Evolutionary conservation across 2,113 vertebrate species (phyloP).

Genomic region (Passer montanus): DNA sequence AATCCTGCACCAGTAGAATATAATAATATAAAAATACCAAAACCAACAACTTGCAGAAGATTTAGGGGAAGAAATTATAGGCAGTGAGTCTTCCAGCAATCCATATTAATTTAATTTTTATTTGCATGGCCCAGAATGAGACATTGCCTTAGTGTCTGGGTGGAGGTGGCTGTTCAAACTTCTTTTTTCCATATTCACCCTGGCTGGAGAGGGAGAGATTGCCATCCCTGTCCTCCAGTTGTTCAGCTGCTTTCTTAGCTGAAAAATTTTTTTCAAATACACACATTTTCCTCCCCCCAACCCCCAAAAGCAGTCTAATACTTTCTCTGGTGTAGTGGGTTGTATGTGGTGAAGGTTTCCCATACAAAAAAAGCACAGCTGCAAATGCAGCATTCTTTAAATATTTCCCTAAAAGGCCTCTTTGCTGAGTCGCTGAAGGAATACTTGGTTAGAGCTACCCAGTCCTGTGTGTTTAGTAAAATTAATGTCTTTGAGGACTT

Average conservation of each 20-base stretch:
- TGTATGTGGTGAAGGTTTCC: not conserved
- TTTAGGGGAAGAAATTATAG: not conserved
- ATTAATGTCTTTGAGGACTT: not conserved
- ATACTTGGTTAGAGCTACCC: not conserved
- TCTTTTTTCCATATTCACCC: not conserved
- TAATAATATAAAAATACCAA: not conserved
- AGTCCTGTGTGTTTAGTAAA: not conserved
- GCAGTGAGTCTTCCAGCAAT: not conserved
- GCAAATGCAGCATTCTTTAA: not conserved
- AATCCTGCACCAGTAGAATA: not conserved
- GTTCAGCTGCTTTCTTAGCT: not conserved
- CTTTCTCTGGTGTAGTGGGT: not conserved
- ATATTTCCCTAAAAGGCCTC: not conserved
- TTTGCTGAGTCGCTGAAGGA: not conserved
- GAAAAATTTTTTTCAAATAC: not conserved
- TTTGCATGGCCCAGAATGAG: not conserved
- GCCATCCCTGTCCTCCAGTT: not conserved
- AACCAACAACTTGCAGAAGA: not conserved
- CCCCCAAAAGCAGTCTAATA: not conserved
- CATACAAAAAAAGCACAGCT: not conserved
- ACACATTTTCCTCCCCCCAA: fast-evolving
- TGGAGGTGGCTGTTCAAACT: not conserved
- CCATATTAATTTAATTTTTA: not conserved
- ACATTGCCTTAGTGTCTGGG: not conserved
- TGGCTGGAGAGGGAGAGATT: not conserved